Base-by-base conservation (phyloP, 2,113 vertebrate genomes). In the Syrmaticus mikado region DNA sequence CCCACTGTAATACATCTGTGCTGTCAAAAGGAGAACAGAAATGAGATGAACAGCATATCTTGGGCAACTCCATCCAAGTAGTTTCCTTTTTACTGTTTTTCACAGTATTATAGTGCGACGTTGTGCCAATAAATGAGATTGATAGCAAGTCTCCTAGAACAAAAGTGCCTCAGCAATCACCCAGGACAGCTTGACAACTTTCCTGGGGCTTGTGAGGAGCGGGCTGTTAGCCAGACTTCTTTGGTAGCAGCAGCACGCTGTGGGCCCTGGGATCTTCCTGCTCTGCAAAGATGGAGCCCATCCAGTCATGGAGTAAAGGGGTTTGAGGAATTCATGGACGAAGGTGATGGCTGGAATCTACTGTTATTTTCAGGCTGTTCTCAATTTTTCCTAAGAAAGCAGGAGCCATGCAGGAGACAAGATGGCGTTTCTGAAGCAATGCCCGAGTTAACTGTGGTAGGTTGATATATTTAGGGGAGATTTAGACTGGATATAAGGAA, bases 1-100 rank as follows among this genome's bases (percentile, higher is more conserved):
- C 32, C 28, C 36, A 66, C 21, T 71, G 81, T 0, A 0, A n/a
- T 15, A 10, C 13, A 11, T 67, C 45, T 32, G 14, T 9, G 10
- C 14, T 43, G 11, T 14, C 36, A 60, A 22, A 12, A 61, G 61
- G 38, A 71, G 28, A 7, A 57, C 1, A 9, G 85, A 85, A 92
- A 92, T 30, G 74, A 46, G 34, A 19, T 74, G 32, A 64, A 55
- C 61, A 41, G 28, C 17, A 1, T 46, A 27, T 68, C 92, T 81
- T 24, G 8, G 74, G 9, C 68, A 74, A 48, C 46, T 71, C 61
- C 41, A 62, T 74, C 60, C 32, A 65, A 68, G 74, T 1, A 2
- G 40, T 36, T 91, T 71, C 64, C 55, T 32, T 75, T 80, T 74
- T 28, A 38, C 32, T 72, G 43, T 25, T 57, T 77, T 93, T 84